Base-by-base conservation (phyloP, 2,888 invertebrate species). In the Lasioglossum pauxillum region DNA sequence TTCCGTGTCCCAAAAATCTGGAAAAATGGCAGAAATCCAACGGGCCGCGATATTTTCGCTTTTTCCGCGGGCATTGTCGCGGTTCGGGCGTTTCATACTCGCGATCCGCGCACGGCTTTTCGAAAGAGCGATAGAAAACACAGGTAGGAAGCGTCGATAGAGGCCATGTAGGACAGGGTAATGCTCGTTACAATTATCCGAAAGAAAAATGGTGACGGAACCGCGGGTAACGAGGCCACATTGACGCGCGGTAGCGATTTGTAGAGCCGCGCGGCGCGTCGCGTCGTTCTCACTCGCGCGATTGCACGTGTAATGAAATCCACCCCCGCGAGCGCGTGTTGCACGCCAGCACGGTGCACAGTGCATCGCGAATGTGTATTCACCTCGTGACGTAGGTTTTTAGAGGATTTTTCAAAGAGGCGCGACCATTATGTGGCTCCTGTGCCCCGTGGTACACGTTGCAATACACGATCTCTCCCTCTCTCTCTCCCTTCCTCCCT, bases 291-390 rank as follows among this genome's bases (percentile, higher is more conserved):
- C 53, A n/a, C 53, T 53, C 27, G 60, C 69, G 57, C 73, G 80
- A 86, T 89, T 53, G 78, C 78, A 64, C 77, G 75, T 77, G 78
- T 86, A 85, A 88, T 88, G 81, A 84, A 88, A 89, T 86, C 78
- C 60, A 60, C 5, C 60, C 60, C 27, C 14, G 27, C 31, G 27
- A 60, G 60, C 27, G 60, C 27, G 60, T 60, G 60, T 53, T n/a
- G 23, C 60, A 27, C 60, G 60, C 60, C 27, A 27, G 5, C 60
- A 14, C 27, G n/a, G 60, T 27, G 60, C 27, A 60, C 60, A n/a
- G 27, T 27, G 27, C 69, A 46, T 23, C 27, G 69, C 53, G 60
- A 44, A 60, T 23, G 71, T n/a, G 75, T 73, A 72, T 84, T 78
- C 78, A 69, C n/a, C 44, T 44, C 60, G 67, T 46, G 69, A 35